These are phyloP conservation scores for Zelostemma sp. DNA, from an alignment of 1,140 invertebrate genomes.

Conservation along the genomic window DNA sequence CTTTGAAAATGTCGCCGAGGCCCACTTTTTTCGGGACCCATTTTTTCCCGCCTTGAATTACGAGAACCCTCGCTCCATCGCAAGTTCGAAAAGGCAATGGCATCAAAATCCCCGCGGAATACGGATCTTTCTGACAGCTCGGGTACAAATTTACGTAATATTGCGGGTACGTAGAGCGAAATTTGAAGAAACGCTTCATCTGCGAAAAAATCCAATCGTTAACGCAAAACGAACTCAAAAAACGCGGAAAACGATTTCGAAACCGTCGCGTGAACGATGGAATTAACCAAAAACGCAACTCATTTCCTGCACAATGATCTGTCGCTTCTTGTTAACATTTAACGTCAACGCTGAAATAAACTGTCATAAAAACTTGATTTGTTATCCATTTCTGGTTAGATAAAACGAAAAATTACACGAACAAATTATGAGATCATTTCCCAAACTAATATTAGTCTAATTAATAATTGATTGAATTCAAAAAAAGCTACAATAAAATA, in stretches of 20 bases:
- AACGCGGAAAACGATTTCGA: neutral
- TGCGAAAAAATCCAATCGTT: slow-evolving; percentile 49
- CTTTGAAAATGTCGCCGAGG: slow-evolving; percentile 73
- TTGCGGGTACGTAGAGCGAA: slow-evolving; percentile 71
- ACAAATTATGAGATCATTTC: too few species aligned
- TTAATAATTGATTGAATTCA: too few species aligned
- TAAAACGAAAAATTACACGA: too few species aligned
- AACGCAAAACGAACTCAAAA: neutral
- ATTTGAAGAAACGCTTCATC: slow-evolving; percentile 74
- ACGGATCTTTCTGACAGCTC: slow-evolving; percentile 64
- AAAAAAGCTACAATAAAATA: too few species aligned
- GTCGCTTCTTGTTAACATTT: too few species aligned
- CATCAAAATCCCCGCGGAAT: slow-evolving; percentile 70
- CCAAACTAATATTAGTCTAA: too few species aligned
- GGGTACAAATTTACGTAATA: slow-evolving; percentile 67
- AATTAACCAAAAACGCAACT: neutral
- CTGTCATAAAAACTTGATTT: too few species aligned
- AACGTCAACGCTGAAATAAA: too few species aligned
- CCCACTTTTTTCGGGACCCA: slow-evolving; percentile 77
- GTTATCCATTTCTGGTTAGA: too few species aligned
- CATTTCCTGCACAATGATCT: too few species aligned
- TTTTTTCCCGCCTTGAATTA: slow-evolving; percentile 72
- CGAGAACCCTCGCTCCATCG: slow-evolving; percentile 71
- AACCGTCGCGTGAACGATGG: neutral
- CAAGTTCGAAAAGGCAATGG: slow-evolving; percentile 72